Base-by-base conservation (phyloP, 2,888 invertebrate species). In the Nephrotoma appendiculata region DNA sequence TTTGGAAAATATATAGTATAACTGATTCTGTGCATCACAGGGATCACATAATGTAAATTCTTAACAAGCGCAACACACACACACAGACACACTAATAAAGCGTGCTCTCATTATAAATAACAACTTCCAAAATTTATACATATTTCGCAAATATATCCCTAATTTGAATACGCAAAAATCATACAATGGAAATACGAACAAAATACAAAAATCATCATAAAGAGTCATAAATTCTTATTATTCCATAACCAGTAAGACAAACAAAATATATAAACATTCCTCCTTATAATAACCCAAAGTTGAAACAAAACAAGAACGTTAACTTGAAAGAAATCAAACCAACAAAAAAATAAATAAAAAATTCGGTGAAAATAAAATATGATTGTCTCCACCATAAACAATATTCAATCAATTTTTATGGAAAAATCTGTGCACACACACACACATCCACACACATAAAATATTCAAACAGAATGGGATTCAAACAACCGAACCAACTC, bases 381-480 rank as follows among this genome's bases (percentile, higher is more conserved):
- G 84, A 84, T 42, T 84, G 84, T 84, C 84, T 84, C 84, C 84
- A 84, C 84, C 84, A 84, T 84, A 84, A 84, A 84, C 84, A 84
- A 84, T 84, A 84, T 84, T 84, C 84, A 41, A 84, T 84, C 84
- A 84, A 84, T 71, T 19, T 71, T 71, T 71, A 71, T 31, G 19
- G 71, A 31, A 71, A 71, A 71, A 71, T 71, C 31, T 31, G 71
- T 19, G 31, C 31, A 71, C 9, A 71, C 19, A 15, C 15, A 31
- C 31, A 31, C 19, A 19, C 19, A n/a, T n/a, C n/a, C n/a, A 19
- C 19, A 19, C 31, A 31, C 31, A 31, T 31, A 31, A 31, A 31
- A 31, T 31, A 31, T 31, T 31, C 31, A 71, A 71, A 19, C 71
- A 71, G 71, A 71, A 71, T 71, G 71, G 71, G 71, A 71, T 71